Conservation (phyloP, 2,797 vertebrate species). For the Orientallactaga sibirica region DNA sequence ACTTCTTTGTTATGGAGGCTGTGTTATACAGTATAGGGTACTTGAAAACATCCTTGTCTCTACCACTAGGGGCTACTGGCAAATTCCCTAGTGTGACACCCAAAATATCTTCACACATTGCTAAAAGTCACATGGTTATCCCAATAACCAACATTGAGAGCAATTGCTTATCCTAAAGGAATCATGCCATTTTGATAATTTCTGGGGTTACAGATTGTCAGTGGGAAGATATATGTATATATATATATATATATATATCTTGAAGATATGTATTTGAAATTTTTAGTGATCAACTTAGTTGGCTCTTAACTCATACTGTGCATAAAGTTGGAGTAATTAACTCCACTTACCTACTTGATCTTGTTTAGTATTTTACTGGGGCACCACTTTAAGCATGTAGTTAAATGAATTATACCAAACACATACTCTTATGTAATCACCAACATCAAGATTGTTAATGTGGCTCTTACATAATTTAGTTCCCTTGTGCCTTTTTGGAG, state of each 20-base stretch:
- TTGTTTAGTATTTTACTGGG: neutral
- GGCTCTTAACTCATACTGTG: neutral
- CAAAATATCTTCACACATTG: neutral
- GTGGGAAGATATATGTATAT: neutral
- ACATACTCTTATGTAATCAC: neutral
- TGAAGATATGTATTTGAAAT: neutral
- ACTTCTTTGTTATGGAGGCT: neutral
- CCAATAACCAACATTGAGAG: neutral
- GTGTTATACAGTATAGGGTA: neutral
- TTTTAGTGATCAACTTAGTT: neutral
- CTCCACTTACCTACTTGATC: neutral
- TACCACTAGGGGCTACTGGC: neutral
- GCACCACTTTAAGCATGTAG: conserved; percentile 15
- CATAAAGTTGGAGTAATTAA: neutral
- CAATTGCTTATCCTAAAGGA: conserved; percentile 1
- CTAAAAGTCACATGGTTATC: neutral
- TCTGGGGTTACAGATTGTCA: neutral
- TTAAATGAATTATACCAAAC: neutral
- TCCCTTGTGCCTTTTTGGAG: neutral
- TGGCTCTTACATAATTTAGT: neutral
- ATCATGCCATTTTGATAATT: neutral
- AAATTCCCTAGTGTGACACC: neutral
- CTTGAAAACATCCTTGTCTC: neutral
- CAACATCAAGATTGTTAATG: conserved; percentile 25
- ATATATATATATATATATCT: neutral